A percentile compares a stretch with the other conserved stretches of the same genome.
Conservation (phyloP, 2,888 invertebrate species). For the Pyrrhia umbra region DNA sequence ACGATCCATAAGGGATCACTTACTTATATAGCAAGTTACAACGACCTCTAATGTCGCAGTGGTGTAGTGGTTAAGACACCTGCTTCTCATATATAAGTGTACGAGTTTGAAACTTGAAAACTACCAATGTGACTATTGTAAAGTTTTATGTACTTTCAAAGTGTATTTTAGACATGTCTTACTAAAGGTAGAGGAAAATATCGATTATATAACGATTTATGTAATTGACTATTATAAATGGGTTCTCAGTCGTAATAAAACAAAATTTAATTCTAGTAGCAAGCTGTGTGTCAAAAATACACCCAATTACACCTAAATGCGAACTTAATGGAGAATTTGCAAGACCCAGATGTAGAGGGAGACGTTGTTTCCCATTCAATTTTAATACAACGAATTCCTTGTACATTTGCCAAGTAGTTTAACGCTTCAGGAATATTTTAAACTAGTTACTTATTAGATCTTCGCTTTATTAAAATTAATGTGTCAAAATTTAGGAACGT, state of each 20-base stretch:
- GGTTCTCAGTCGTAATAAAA: neutral
- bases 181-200: too few relatives aligned
- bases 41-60: too few relatives aligned
- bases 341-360: constrained; percentile 15
- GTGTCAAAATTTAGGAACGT: too few relatives aligned
- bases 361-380: constrained; percentile 26
- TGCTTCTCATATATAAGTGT: too few relatives aligned
- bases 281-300: constrained; percentile 9
- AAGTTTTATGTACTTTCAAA: too few relatives aligned
- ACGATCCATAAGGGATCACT: too few relatives aligned
- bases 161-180: too few relatives aligned
- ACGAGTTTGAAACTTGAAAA: too few relatives aligned
- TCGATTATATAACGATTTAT: neutral
- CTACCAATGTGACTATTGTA: too few relatives aligned
- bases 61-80: too few relatives aligned
- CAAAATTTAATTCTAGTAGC: constrained; percentile 2
- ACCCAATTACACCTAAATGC: constrained; percentile 32
- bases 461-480: neutral
- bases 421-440: neutral
- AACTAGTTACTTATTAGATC: neutral
- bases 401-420: constrained; percentile 33
- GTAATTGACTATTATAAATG: neutral
- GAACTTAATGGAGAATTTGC: constrained; percentile 29
- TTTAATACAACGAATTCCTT: constrained; percentile 31
- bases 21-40: too few relatives aligned